Percentiles rank a stretch among this genome's conserved stretches.
These are phyloP conservation scores for Thunnus maccoyii DNA, from an alignment of 2,113 vertebrate species.

Conservation along the genomic window DNA sequence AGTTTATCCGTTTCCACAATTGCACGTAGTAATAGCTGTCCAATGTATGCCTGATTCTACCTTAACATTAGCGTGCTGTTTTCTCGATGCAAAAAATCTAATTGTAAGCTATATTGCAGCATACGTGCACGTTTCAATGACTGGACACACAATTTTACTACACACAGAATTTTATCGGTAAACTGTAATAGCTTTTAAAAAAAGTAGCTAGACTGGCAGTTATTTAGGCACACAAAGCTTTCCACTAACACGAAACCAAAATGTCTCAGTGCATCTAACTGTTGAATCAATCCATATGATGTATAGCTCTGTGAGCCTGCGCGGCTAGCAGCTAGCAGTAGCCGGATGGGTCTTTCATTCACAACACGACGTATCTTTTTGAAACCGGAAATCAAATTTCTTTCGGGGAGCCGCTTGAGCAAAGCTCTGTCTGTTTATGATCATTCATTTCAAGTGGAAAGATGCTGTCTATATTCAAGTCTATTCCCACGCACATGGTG, in stretches of 20 bases:
- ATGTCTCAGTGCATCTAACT: too few relatives aligned
- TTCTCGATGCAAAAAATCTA: neutral
- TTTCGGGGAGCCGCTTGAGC: neutral
- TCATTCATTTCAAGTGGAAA: slow-evolving; percentile 20
- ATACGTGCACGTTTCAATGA: accelerated
- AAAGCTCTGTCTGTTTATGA: neutral
- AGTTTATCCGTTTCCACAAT: slow-evolving; percentile 41
- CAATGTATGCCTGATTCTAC: slow-evolving; percentile 56
- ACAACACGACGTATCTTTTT: slow-evolving; percentile 70
- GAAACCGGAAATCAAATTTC: slow-evolving; percentile 69
- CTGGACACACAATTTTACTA: too few relatives aligned
- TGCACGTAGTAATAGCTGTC: slow-evolving; percentile 27
- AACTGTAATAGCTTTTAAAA: neutral
- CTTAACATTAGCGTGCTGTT: neutral
- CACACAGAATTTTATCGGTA: too few relatives aligned
- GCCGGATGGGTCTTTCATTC: slow-evolving; percentile 48
- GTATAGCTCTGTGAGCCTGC: slow-evolving; percentile 1
- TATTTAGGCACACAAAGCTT: neutral
- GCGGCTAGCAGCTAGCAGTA: neutral
- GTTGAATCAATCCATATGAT: neutral
- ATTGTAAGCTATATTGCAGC: accelerated
- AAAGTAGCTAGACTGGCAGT: neutral
- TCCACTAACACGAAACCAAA: neutral
- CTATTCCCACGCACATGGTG: slow-evolving; percentile 87
- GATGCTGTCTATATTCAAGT: slow-evolving; percentile 84